Evolutionary conservation across 2,888 invertebrate genomes (phyloP).

Genomic region (Orgyia antiqua): DNA sequence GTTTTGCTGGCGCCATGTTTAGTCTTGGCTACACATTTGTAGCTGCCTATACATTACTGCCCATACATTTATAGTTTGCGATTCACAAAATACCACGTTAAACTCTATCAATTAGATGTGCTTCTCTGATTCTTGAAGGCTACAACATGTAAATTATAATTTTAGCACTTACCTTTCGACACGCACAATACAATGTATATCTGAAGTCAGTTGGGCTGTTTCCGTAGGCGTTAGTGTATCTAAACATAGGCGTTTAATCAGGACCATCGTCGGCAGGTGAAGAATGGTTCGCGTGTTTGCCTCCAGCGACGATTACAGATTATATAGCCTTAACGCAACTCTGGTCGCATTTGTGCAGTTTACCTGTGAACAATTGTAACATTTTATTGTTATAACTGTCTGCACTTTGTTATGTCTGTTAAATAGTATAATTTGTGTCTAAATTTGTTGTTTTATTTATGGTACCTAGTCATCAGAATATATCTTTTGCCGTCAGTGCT

Average conservation of each 20-base stretch:
- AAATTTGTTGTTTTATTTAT: no score
- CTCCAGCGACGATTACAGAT: conserved; percentile 37
- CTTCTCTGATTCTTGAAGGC: no score
- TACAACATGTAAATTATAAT: conserved; percentile 11
- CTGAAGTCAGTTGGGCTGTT: conserved; percentile 4
- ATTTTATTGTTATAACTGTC: background rate
- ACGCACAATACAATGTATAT: conserved; percentile 21
- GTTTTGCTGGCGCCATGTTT: no score
- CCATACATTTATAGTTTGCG: no score
- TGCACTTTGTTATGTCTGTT: background rate
- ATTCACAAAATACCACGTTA: no score
- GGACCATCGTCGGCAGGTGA: conserved; percentile 31
- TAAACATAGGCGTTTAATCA: conserved; percentile 36
- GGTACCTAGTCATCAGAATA: no score
- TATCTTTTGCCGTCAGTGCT: no score
- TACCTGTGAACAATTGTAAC: conserved; percentile 15
- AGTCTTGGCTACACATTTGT: no score
- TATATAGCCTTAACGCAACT: conserved; percentile 25
- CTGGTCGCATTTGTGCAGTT: conserved; percentile 15
- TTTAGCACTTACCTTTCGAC: conserved; percentile 14
- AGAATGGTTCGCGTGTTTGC: conserved; percentile 36
- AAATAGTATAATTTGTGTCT: background rate
- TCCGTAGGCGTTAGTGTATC: conserved; percentile 31
- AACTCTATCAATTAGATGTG: no score
- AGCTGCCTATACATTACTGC: no score